A percentile compares a stretch with the other conserved stretches of the same genome.
Evolutionary conservation across 2,888 invertebrate genomes (phyloP).

Genomic region (Amiota mariae): DNA sequence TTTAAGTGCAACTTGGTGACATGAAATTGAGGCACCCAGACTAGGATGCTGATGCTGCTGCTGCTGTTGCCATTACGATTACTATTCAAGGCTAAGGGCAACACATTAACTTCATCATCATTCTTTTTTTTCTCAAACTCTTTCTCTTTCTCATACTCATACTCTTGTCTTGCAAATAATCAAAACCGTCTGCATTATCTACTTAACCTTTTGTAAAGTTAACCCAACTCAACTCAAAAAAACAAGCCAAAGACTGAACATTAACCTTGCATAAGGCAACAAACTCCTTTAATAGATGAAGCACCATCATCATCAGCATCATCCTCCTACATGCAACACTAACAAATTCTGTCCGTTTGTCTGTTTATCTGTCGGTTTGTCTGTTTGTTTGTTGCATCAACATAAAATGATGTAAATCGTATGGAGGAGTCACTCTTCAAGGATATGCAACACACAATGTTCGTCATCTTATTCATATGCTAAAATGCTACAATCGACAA

Average conservation of each 20-base stretch:
- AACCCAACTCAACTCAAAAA: slow-evolving; percentile 30
- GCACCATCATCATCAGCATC: too few species aligned
- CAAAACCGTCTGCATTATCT: slow-evolving; percentile 23
- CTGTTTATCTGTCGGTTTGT: not conserved
- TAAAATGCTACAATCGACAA: too few species aligned
- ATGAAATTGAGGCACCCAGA: too few species aligned
- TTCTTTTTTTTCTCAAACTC: slow-evolving; percentile 45
- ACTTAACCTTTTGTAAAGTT: slow-evolving; percentile 26
- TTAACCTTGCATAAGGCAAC: slow-evolving; percentile 47
- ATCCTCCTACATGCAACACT: slow-evolving; percentile 32
- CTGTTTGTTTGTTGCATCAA: slow-evolving; percentile 46
- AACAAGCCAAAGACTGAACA: slow-evolving; percentile 26
- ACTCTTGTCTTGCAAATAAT: slow-evolving; percentile 32
- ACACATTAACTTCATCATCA: slow-evolving; percentile 40
- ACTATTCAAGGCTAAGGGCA: slow-evolving; percentile 60
- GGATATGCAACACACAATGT: not conserved
- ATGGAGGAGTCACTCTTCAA: not conserved
- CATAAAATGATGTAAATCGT: slow-evolving; percentile 7
- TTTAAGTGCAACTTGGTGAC: too few species aligned
- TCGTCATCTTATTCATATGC: too few species aligned
- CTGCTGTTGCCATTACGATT: not conserved
- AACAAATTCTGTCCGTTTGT: not conserved
- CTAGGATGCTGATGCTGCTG: too few species aligned
- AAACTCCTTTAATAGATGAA: slow-evolving; percentile 33
- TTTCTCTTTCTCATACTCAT: slow-evolving; percentile 35